phyloP scores from a whole-genome alignment of 2,113 vertebrate genomes.

The Saimiri boliviensis region DNA sequence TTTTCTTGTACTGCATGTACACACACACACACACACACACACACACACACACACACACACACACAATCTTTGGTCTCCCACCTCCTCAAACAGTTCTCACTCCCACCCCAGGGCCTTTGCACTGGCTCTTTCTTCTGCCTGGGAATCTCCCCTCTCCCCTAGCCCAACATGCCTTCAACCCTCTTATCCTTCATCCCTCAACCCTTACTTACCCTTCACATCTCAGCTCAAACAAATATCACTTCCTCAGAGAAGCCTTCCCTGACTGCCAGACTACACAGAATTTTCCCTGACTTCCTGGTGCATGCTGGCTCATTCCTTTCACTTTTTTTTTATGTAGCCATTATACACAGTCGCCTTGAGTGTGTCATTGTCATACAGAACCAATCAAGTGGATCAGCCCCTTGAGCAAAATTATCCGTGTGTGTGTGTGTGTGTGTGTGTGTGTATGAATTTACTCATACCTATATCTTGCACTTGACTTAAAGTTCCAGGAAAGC shows the following conservation, averaged over 20 bases:
- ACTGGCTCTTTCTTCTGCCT: neutral
- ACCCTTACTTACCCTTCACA: neutral
- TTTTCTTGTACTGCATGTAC: accelerated
- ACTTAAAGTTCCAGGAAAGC: neutral
- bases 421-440: neutral
- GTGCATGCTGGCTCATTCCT: neutral
- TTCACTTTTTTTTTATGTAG: neutral
- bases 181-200: neutral
- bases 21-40: neutral
- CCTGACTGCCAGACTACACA: neutral
- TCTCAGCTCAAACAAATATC: neutral
- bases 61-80: no score
- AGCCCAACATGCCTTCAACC: neutral
- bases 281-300: neutral
- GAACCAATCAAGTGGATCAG: neutral
- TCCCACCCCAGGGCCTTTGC: neutral
- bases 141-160: neutral
- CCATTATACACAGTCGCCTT: neutral
- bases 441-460: neutral
- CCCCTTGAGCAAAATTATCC: neutral
- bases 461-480: neutral
- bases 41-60: neutral
- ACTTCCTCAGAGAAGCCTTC: neutral
- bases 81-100: neutral
- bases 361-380: neutral